Base-by-base conservation (phyloP, 2,113 vertebrate genomes). In the Ictalurus furcatus region DNA sequence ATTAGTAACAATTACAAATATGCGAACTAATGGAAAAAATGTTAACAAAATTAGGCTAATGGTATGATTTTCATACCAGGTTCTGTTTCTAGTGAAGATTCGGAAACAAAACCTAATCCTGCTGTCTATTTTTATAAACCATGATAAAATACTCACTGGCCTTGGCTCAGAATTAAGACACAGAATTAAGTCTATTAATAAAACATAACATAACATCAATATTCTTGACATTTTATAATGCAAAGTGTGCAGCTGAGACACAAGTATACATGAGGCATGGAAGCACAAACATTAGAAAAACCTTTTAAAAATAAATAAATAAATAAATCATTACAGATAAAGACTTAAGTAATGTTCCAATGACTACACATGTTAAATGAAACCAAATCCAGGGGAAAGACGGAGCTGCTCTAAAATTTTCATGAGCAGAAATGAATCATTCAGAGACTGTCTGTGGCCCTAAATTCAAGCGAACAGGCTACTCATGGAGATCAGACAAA, bases 341-440 rank as follows among this genome's bases (percentile, higher is more conserved):
- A 40, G n/a, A 76, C 4, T 12, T 48, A 25, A 17, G 23, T 52
- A 21, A 34, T 14, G 17, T 78, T 28, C n/a, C 74, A 30, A 30
- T 30, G 28, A 34, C 40, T 54, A 81, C 76, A 79, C 9, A 9
- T 25, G n/a, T 79, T 61, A 28, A 59, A 54, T 86, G 58, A 61
- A 87, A 87, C 30, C 48, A 54, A 80, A 87, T n/a, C 74, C 58
- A 19, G 84, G 54, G 61, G 83, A 59, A 65, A 37, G 44, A 23
- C 52, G 13, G 40, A 67, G 52, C 59, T 34, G 40, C 6, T 80
- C 12, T 89, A 54, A 76, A 89, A 89, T 28, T 67, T 85, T 85
- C 63, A 89, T 85, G 83, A 89, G 59, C 58, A 65, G 58, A 69
- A 84, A 85, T 89, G 0, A 89, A 89, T 85, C 40, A 89, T 89